Percentiles rank a stretch among this genome's conserved stretches.
Evolutionary conservation across 1,140 invertebrate species (phyloP).

Genomic region (Polypedilum vanderplanki): DNA sequence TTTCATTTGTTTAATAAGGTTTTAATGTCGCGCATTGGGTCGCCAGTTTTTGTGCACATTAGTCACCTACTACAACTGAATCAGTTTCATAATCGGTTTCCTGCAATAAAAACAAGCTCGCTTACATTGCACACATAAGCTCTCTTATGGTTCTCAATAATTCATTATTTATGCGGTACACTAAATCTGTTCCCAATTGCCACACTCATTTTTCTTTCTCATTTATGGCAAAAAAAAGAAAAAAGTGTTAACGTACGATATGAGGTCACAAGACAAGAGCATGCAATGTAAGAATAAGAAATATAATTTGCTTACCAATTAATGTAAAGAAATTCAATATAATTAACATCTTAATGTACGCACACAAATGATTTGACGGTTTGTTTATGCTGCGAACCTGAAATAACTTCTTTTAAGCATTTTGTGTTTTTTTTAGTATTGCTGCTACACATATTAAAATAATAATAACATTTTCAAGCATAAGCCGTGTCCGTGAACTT

Average conservation of each 20-base stretch:
- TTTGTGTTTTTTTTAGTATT: not conserved
- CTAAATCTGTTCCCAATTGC: not conserved
- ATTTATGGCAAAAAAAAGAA: no score
- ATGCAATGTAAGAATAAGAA: not conserved
- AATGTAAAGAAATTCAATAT: not conserved
- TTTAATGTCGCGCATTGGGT: conserved; percentile 16
- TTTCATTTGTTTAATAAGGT: not conserved
- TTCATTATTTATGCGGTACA: not conserved
- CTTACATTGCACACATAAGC: not conserved
- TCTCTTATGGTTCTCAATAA: not conserved
- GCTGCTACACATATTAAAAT: not conserved
- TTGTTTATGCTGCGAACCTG: conserved; percentile 11
- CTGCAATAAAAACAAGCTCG: not conserved
- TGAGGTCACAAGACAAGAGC: not conserved
- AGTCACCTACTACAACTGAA: conserved; percentile 2
- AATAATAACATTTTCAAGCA: not conserved
- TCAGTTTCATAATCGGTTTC: conserved; percentile 1
- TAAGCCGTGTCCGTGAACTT: conserved; percentile 1
- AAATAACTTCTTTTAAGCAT: not conserved
- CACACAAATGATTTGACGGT: not conserved
- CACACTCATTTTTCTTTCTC: not conserved
- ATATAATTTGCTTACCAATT: not conserved
- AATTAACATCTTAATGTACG: not conserved
- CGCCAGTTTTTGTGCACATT: not conserved
- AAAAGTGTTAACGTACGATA: not conserved